Evolutionary conservation across 1,140 invertebrate genomes (phyloP).

Genomic region (Rhyacophila brunnea): DNA sequence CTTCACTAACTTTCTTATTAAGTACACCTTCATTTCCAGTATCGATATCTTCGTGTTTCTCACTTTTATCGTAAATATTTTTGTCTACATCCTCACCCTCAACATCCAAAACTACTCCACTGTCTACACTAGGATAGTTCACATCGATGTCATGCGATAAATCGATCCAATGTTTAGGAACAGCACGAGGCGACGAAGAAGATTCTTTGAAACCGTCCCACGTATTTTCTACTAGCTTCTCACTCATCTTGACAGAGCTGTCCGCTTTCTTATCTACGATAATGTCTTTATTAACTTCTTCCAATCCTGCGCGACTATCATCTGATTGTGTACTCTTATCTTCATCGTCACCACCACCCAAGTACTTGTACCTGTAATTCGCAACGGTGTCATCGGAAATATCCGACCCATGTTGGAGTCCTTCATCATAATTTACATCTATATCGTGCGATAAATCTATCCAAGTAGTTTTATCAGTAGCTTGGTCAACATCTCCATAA

Average conservation of each 20-base stretch:
- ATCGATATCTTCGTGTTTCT: conserved; percentile 16
- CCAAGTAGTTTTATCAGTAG: conserved; percentile 25
- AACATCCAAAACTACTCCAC: conserved; percentile 23
- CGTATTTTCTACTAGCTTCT: conserved; percentile 14
- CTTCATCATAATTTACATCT: conserved; percentile 44
- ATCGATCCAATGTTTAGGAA: conserved; percentile 38
- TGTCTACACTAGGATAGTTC: conserved; percentile 38
- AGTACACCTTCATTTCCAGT: background rate
- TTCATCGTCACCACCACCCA: background rate
- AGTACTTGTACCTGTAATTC: conserved; percentile 7
- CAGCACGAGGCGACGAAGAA: background rate
- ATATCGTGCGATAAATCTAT: conserved; percentile 46
- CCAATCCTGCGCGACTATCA: conserved; percentile 3
- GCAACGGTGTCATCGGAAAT: background rate
- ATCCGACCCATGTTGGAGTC: background rate
- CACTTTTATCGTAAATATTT: conserved; percentile 24
- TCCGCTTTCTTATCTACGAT: background rate
- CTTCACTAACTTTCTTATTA: background rate
- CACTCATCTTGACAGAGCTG: background rate
- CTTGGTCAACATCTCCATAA: background rate
- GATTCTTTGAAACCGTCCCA: conserved; percentile 21
- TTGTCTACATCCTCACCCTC: conserved; percentile 26
- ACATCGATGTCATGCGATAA: conserved; percentile 47
- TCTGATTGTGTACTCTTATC: background rate
- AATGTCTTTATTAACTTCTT: conserved; percentile 5